Evolutionary conservation across 2,797 vertebrate species (phyloP).

Genomic region (Triplophysa yarkandensis): DNA sequence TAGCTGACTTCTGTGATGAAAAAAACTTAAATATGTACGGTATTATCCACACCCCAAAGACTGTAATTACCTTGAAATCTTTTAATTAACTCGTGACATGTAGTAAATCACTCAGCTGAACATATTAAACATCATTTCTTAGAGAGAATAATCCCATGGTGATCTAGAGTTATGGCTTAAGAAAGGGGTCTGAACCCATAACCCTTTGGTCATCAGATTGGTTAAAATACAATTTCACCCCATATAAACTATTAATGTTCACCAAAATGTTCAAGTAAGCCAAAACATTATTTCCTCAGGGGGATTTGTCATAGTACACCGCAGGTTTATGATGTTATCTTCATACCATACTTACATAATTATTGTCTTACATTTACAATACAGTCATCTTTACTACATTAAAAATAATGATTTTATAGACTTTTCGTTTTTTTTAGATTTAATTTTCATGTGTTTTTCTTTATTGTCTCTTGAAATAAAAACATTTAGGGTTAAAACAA

Average conservation of each 20-base stretch:
- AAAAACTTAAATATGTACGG: neutral
- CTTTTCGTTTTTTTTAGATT: no score
- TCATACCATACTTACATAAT: constrained; percentile 14
- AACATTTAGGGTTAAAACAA: no score
- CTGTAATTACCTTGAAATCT: constrained; percentile 7
- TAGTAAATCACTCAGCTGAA: neutral
- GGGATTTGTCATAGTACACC: neutral
- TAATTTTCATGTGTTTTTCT: no score
- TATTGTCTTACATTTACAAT: neutral
- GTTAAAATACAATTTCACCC: neutral
- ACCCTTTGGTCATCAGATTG: neutral
- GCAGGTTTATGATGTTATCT: constrained; percentile 1
- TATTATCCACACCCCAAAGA: neutral
- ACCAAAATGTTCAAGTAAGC: no score
- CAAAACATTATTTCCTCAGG: neutral
- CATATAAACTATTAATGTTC: neutral
- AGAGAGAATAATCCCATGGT: neutral
- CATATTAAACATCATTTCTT: constrained; percentile 4
- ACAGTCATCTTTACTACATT: neutral
- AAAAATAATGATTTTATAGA: no score
- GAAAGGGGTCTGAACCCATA: neutral
- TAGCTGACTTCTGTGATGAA: neutral
- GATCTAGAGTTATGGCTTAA: neutral
- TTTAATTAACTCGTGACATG: neutral
- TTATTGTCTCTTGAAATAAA: no score